Evolutionary conservation across 53 echinoderm and acorn worm genomes (phyloP).

Genomic region (Glandiceps talaboti): DNA sequence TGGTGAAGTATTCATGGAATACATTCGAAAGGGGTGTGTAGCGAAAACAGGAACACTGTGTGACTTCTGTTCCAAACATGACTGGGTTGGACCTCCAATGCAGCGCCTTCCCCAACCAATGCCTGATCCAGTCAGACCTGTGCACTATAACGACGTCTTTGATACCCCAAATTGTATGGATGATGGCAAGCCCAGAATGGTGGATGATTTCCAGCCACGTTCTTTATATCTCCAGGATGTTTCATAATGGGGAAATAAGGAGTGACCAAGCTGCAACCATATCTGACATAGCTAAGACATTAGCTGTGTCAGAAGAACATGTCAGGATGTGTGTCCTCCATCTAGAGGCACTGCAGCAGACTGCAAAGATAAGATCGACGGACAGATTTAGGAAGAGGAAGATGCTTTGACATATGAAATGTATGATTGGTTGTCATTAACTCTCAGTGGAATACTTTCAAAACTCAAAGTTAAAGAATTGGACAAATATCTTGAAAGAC

Average conservation of each 20-base stretch:
- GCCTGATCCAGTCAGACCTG: conserved; percentile 6
- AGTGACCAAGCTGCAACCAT: too few species aligned
- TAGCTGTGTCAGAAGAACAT: too few species aligned
- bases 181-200: conserved; percentile 1
- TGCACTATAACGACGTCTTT: conserved; percentile 17
- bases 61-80: not conserved
- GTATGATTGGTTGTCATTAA: too few species aligned
- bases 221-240: not conserved
- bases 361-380: too few species aligned
- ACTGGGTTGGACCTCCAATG: conserved; percentile 5
- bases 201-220: not conserved
- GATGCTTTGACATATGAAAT: too few species aligned
- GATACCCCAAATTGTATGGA: conserved; percentile 5
- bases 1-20: conserved; percentile 11
- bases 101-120: conserved; percentile 6
- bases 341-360: too few species aligned
- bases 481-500: too few species aligned
- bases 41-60: not conserved
- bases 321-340: too few species aligned
- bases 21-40: conserved; percentile 2
- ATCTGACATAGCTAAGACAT: too few species aligned
- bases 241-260: not conserved
- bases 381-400: too few species aligned
- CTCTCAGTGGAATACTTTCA: too few species aligned
- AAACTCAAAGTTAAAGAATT: too few species aligned